Evolutionary conservation across 2,797 vertebrate genomes (phyloP), one percentile per base, ranked within the genome.

Genomic region (Siniperca undulata): DNA sequence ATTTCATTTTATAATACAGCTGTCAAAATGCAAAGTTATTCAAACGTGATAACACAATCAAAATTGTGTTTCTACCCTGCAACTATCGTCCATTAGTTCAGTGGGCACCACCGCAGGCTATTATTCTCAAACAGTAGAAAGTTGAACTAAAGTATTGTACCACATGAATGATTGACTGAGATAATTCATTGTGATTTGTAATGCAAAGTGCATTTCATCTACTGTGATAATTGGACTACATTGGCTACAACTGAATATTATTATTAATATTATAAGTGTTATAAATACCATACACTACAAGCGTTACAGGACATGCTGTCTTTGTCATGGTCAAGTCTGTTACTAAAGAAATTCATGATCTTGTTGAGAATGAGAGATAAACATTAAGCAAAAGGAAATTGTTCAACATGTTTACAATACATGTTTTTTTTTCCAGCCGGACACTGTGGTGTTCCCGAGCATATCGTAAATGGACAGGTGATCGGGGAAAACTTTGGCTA

Each of bases 401-500:
- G 5, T 77, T n/a, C 56, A 22, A 48, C 22, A 22, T 77, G 9
- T 65, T 74, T 40, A 59, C 22, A 64, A 9, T 50, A 19, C 27
- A 2, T 50, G 11, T 59, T 44, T 50, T 55, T 55, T 48, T 55
- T 11, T 38, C 22, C 88, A 99, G 99, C 97, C 0, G 99, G 99
- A 70, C 99, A 99, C 92, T 99, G 99, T 88, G 98, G 99, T n/a
- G 67, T 97, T 86, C 98, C 99, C 44, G 97, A 99, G 83, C 93
- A 95, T 66, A 99, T 99, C 34, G 98, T 99, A 22, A 99, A 99
- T 36, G 99, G 99, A 16, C 98, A 99, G 95, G 98, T 98, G 87
- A 97, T 99, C 42, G 99, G 99, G 78, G 98, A 99, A 88, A 99
- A 98, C 94, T 99, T 97, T 73, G 99, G 99, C 0, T 99, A 99